Evolutionary conservation across 2,888 invertebrate species (phyloP), one percentile per base, ranked within the genome.

Genomic region (Hemaris fuciformis): DNA sequence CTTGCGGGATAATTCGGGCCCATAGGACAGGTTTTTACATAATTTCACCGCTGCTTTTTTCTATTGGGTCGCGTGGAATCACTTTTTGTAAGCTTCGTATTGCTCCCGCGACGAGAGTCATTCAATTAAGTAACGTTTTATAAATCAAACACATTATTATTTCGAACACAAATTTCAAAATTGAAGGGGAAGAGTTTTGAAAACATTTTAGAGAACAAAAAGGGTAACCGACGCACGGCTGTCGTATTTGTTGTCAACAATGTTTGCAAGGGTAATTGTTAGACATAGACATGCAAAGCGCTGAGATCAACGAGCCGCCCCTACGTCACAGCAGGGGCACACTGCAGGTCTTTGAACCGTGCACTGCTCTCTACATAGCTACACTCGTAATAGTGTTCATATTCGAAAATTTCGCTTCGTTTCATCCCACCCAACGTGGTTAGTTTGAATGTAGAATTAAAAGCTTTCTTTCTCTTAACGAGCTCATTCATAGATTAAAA

Each of bases 11-110:
- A 89, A 91, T 90, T 90, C 88, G 81, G 82, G 83, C 87, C 85
- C 85, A 88, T 85, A 88, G 88, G 88, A 89, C 84, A 86, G 89
- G 88, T 88, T 91, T 89, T 91, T 87, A 88, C 91, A 91, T 92
- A 91, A 90, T 89, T 88, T 89, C 80, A 76, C 83, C 80, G 80
- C 83, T 83, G 86, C 83, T 85, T 81, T 87, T n/a, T 87, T 85
- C 81, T 83, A 83, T 84, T 79, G 74, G 77, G 72, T 76, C 80
- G 76, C 69, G 75, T 75, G 48, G 72, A 81, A 80, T 81, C 80
- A 78, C 78, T 77, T 82, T 81, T 75, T 76, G 76, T 75, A 68
- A 76, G 8, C 82, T 82, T 20, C 6, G 13, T 66, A 66, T 68
- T 70, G 75, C 68, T 74, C 74, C 74, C 75, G 84, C 76, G 73